Evolutionary conservation across 1,140 invertebrate genomes (phyloP).

Genomic region (Philopotamus ludificatus): DNA sequence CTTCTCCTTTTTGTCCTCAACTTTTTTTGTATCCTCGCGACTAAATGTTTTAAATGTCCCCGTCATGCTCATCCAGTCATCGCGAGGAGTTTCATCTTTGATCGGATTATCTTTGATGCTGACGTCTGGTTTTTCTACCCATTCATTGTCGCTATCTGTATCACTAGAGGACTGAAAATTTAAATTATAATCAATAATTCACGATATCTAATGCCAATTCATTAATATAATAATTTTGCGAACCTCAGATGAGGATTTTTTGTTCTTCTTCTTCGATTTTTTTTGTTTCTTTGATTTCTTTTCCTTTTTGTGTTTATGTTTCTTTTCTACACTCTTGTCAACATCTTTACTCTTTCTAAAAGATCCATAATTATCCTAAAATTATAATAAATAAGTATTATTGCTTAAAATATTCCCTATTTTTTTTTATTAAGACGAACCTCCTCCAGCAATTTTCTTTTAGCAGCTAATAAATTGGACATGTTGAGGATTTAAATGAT

Average conservation of each 20-base stretch:
- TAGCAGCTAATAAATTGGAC: constrained; percentile 14
- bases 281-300: constrained; percentile 37
- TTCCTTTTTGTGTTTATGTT: constrained; percentile 27
- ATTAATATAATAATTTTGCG: background rate
- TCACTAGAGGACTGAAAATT: constrained; percentile 7
- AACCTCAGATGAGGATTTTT: constrained; percentile 33
- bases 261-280: constrained; percentile 34
- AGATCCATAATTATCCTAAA: constrained; percentile 9
- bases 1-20: constrained; percentile 49
- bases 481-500: no score
- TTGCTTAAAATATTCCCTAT: background rate
- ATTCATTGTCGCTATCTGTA: constrained; percentile 51
- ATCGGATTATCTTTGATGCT: constrained; percentile 22
- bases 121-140: constrained; percentile 56
- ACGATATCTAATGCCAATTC: background rate
- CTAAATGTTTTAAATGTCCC: constrained; percentile 54
- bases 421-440: constrained; percentile 12
- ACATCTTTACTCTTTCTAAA: background rate
- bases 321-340: background rate
- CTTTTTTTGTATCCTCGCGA: constrained; percentile 49
- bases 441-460: constrained; percentile 29
- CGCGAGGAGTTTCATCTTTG: constrained; percentile 44
- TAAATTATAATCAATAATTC: background rate
- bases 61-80: constrained; percentile 61
- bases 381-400: background rate